Evolutionary conservation across 2,113 vertebrate genomes (phyloP).

Genomic region (Scomber scombrus): DNA sequence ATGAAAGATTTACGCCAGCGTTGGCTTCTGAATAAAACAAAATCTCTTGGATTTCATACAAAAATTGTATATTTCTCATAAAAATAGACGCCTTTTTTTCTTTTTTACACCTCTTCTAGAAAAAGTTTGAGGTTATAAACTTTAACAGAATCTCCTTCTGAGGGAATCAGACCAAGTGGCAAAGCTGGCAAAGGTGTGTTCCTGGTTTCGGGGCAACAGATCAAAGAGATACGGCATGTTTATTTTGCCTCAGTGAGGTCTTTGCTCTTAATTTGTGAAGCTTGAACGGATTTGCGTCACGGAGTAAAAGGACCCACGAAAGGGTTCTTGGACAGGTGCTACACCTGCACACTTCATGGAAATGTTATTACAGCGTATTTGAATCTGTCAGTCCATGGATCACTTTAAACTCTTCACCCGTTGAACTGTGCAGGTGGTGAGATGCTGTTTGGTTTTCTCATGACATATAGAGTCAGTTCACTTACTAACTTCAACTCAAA

Average conservation of each 20-base stretch:
- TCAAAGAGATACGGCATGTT: constrained; percentile 13
- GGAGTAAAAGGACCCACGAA: background rate
- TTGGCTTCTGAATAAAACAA: background rate
- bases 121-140: background rate
- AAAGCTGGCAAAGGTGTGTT: constrained; percentile 12
- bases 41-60: constrained; percentile 3
- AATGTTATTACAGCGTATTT: background rate
- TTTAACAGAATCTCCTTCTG: background rate
- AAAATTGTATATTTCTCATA: constrained; percentile 13
- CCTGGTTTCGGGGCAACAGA: background rate
- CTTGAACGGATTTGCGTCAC: constrained; percentile 7
- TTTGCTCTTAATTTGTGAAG: constrained; percentile 41
- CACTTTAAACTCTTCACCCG: background rate
- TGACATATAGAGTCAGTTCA: no score
- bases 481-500: no score
- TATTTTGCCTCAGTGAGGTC: constrained; percentile 8
- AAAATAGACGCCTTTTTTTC: background rate
- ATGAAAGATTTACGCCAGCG: constrained; percentile 17
- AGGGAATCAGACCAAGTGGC: constrained; percentile 34
- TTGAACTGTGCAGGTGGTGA: background rate
- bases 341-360: background rate
- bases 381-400: background rate
- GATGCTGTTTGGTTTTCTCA: background rate
- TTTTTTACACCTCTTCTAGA: background rate
- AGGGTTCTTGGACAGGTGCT: background rate